These are phyloP conservation scores for Semnornis frantzii DNA, from an alignment of 2,113 vertebrate genomes.

Conservation along the genomic window DNA sequence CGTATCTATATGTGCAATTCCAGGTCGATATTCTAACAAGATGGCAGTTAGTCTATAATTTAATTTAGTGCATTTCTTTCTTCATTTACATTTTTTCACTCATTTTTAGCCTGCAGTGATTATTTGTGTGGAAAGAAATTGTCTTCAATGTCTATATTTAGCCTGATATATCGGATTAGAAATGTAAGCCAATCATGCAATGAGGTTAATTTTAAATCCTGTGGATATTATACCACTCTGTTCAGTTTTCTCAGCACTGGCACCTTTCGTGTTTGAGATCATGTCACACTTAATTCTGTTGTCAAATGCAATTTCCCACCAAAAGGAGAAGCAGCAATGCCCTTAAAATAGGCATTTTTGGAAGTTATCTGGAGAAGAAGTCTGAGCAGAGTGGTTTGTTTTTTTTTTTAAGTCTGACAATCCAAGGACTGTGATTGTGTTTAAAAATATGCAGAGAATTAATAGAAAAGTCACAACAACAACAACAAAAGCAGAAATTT, in stretches of 20 bases:
- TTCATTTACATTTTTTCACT: conserved; percentile 4
- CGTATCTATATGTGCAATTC: background rate
- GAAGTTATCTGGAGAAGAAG: background rate
- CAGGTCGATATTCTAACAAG: background rate
- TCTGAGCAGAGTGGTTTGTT: background rate
- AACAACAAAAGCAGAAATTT: background rate
- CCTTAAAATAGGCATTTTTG: background rate
- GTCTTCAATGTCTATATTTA: conserved; percentile 61
- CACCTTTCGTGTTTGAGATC: background rate
- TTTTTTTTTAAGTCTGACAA: background rate
- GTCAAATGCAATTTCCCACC: background rate
- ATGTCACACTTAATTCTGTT: background rate
- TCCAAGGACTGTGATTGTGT: background rate
- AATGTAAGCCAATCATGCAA: conserved; percentile 62
- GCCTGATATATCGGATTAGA: conserved; percentile 61
- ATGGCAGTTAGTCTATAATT: background rate
- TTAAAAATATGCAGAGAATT: background rate
- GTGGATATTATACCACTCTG: conserved; percentile 23
- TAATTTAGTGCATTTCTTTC: conserved; percentile 1
- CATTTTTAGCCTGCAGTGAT: background rate
- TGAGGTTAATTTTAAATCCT: conserved; percentile 61
- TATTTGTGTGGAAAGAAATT: conserved; percentile 39
- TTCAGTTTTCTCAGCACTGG: conserved; percentile 21
- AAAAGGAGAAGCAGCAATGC: background rate
- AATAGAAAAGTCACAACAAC: background rate